A percentile compares a stretch with the other conserved stretches of the same genome.
phyloP scores from a whole-genome alignment of 2,113 vertebrate genomes.

The Prolemur simus region DNA sequence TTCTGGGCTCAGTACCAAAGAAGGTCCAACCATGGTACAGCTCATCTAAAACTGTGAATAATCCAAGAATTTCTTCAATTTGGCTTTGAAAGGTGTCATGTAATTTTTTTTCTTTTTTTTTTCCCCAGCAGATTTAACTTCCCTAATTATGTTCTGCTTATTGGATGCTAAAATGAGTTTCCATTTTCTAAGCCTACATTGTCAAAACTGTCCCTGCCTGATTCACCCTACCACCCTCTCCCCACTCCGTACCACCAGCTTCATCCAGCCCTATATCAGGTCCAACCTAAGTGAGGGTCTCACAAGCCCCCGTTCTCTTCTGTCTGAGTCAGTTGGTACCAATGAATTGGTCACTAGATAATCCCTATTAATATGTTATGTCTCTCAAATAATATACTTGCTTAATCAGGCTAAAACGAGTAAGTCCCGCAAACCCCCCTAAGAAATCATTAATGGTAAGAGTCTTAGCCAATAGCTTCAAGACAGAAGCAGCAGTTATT shows the following conservation, averaged over 20 bases:
- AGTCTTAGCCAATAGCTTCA: conserved; percentile 28
- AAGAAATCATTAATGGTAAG: not conserved
- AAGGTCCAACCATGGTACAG: conserved; percentile 22
- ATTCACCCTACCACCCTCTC: not conserved
- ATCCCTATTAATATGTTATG: not conserved
- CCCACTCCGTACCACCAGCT: not conserved
- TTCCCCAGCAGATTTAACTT: conserved; percentile 57
- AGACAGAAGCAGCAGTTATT: not conserved
- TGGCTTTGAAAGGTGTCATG: conserved; percentile 54
- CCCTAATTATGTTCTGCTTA: conserved; percentile 61
- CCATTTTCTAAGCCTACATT: conserved; percentile 47
- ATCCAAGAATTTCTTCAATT: conserved; percentile 55
- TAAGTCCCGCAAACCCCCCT: not conserved
- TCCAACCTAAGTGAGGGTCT: not conserved
- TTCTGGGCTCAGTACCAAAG: conserved; percentile 44
- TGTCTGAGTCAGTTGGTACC: not conserved
- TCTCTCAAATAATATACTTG: not conserved
- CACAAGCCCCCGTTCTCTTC: not conserved
- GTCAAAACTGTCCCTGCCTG: conserved; percentile 39
- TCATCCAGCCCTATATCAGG: not conserved
- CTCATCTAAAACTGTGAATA: conserved; percentile 61
- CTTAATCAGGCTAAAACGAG: conserved; percentile 9
- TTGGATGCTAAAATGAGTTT: conserved; percentile 54
- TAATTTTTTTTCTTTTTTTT: not conserved
- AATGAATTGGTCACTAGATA: conserved; percentile 16